phyloP scores from a whole-genome alignment of 2,113 vertebrate genomes.

The Pelobates fuscus region DNA sequence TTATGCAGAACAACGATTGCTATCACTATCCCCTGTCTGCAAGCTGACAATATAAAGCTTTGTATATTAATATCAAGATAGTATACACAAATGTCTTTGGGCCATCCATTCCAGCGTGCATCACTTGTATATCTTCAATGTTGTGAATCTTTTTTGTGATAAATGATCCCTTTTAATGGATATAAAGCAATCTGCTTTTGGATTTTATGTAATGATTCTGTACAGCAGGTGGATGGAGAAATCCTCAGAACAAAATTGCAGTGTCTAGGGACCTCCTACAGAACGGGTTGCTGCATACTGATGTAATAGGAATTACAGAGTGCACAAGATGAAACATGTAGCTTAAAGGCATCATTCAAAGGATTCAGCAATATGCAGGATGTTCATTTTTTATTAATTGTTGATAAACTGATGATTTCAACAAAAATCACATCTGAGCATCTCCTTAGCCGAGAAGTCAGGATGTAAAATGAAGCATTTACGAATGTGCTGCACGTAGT shows the following conservation, averaged over 20 bases:
- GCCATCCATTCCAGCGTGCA: constrained; percentile 18
- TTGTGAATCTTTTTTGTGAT: constrained; percentile 60
- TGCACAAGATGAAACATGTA: constrained; percentile 57
- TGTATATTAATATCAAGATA: constrained; percentile 18
- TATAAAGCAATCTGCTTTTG: constrained; percentile 55
- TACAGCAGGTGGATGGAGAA: constrained; percentile 56
- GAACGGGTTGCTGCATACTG: constrained; percentile 65
- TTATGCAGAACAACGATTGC: no score
- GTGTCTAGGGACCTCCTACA: constrained; percentile 62
- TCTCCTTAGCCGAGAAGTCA: constrained; percentile 41
- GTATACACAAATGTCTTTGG: constrained; percentile 10
- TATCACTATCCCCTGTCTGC: not conserved
- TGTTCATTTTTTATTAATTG: constrained; percentile 64
- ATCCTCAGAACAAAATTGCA: constrained; percentile 58
- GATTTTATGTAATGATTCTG: constrained; percentile 31
- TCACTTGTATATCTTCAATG: constrained; percentile 25
- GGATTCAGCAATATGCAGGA: constrained; percentile 58
- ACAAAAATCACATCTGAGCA: constrained; percentile 53
- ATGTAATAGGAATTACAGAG: constrained; percentile 62
- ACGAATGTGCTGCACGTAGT: constrained; percentile 37
- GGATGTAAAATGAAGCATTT: constrained; percentile 39
- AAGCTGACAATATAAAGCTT: constrained; percentile 7
- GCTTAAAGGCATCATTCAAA: constrained; percentile 61
- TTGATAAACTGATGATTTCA: constrained; percentile 60
- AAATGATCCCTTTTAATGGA: constrained; percentile 57